Evolutionary conservation across 2,888 invertebrate species (phyloP), one percentile per base, ranked within the genome.

Genomic region (Rotaria socialis): DNA sequence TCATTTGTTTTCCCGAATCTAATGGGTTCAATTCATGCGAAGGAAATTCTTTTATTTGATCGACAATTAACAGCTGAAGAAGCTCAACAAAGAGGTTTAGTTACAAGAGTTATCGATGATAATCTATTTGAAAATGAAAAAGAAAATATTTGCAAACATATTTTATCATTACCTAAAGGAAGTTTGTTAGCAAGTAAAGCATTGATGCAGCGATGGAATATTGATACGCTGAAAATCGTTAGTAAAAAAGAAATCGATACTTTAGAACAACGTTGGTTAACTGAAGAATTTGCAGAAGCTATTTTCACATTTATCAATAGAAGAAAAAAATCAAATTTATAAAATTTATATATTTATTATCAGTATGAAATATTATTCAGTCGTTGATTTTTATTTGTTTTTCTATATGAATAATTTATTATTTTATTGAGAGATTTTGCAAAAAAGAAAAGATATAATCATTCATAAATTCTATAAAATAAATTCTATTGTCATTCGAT

Each of bases 1-100:
- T 94, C 95, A 43, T 94, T 94, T 89, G 94, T 94, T 86, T 96
- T 96, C 90, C 96, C 97, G 0, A 11, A 47, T 14, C 8, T 86
- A 41, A 86, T 86, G 86, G 86, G 86, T 41, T 74, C 85, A 35
- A 50, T 86, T 22, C 84, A 86, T 52, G 85, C 86, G 4, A 52
- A 74, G 6, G 86, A 86, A 55, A 43, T 86, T 55, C 58, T 86
- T 16, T 35, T 86, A 19, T 86, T 86, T 55, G 85, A 86, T 50
- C 19, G 74, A 74, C 85, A 85, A 24, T 80, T 86, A 55, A 86
- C 55, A 14, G 86, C 86, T 41, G 43, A 85, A 43, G 86, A 86
- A 86, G 86, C 86, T 11, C 85, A 85, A 43, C 85, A 86, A 56
- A 41, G 86, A 85, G 85, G 85, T 52, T 85, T 86, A 22, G 86